Percentiles rank a stretch among this genome's conserved stretches.
These are phyloP conservation scores for Melipona bicolor DNA, from an alignment of 2,888 invertebrate genomes.

Conservation along the genomic window DNA sequence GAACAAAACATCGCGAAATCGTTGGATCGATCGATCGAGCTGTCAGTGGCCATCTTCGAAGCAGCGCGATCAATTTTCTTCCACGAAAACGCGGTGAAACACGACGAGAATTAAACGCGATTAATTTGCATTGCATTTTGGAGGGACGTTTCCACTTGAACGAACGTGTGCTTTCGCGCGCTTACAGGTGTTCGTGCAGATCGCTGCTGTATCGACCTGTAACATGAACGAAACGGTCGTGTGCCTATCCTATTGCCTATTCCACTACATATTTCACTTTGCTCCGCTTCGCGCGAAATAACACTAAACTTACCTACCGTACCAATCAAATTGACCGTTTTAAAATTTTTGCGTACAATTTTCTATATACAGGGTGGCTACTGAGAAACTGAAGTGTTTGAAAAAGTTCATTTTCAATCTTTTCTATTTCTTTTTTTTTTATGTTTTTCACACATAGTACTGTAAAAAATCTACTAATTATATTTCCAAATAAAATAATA, in stretches of 20 bases:
- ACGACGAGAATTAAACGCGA: conserved; percentile 3
- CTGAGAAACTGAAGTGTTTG: no score
- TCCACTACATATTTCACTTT: not conserved
- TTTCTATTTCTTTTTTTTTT: no score
- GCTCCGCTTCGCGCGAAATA: not conserved
- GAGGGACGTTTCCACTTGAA: conserved; percentile 51
- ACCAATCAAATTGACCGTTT: no score
- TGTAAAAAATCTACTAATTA: no score
- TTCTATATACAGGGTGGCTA: no score
- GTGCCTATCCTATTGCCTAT: conserved; percentile 13
- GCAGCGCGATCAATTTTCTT: conserved; percentile 8
- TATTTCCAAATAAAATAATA: no score
- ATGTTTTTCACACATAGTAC: no score
- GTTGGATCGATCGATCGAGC: not conserved
- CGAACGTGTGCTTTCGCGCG: conserved; percentile 40
- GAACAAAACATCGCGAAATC: not conserved
- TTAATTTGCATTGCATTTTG: conserved; percentile 58
- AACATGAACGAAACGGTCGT: not conserved
- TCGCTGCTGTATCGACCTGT: not conserved
- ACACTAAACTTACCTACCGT: not conserved
- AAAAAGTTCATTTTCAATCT: no score
- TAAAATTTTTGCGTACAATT: no score
- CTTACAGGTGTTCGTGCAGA: conserved; percentile 44
- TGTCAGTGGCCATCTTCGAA: not conserved
- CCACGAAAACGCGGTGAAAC: conserved; percentile 14